Conservation (phyloP, 2,113 vertebrate species). For the Mesocricetus auratus region DNA sequence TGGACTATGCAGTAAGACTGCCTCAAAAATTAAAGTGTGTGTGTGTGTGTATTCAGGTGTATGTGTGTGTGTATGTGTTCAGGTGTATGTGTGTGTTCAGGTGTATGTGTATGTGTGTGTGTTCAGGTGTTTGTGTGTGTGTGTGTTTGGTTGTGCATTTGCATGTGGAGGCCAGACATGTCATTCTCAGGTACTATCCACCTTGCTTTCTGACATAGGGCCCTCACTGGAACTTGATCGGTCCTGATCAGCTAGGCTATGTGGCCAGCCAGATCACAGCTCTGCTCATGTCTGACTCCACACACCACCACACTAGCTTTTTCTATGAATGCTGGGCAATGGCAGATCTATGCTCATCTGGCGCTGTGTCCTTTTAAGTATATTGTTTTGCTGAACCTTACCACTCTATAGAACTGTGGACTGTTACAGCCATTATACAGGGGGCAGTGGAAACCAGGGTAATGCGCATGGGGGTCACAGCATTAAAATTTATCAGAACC, state of each 20-base stretch:
- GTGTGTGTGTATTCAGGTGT: neutral
- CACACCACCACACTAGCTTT: neutral
- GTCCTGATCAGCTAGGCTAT: neutral
- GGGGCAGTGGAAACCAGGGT: neutral
- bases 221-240: neutral
- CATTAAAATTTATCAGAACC: neutral
- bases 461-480: neutral
- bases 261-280: neutral
- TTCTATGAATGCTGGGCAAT: neutral
- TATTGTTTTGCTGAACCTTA: neutral
- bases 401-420: neutral
- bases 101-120: neutral
- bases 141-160: neutral
- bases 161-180: neutral
- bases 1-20: neutral
- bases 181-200: too few relatives aligned
- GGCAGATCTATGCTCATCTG: neutral
- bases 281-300: neutral
- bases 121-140: neutral
- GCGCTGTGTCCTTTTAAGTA: neutral
- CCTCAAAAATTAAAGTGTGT: neutral
- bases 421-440: neutral
- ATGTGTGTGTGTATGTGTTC: neutral
- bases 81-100: neutral
- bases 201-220: neutral